Evolutionary conservation across 64 coral and sea anemone genomes (phyloP), one percentile per base, ranked within the genome.

Genomic region (Platygyra sinensis): DNA sequence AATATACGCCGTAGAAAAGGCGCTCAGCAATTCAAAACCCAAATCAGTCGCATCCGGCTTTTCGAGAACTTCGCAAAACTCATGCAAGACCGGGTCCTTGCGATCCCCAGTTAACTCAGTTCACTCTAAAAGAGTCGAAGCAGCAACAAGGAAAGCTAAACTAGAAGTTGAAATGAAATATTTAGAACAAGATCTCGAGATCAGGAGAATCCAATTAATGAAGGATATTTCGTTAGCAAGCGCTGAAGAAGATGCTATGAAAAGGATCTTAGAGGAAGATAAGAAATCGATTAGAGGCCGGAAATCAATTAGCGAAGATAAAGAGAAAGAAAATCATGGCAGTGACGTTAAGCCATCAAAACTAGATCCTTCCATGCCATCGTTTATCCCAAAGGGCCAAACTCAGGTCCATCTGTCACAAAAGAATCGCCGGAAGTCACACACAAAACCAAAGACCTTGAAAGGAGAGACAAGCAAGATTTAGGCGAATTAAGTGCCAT

Each of bases 161-260:
- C 25, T 75, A 60, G 39, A 89, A 46, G 87, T 78, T 22, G 87
- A 89, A 50, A 89, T 89, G 74, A 55, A 77, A 64, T 89, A 46
- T 42, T 33, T 89, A 38, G 87, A 89, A 52, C 52, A 77, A 67
- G 74, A 89, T 31, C 46, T 72, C 29, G 74, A 89, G 30, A 10
- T 67, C 24, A 89, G 57, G 60, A 29, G 28, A 15, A 0, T 88
- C 2, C 86, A 76, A 10, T 59, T 88, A 76, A 28, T 24, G 19
- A 74, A 77, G n/a, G 83, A 86, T 14, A 67, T 86, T 64, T n/a
- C 84, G 0, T 54, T 87, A 72, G 84, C 84, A 3, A 73, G 2
- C 49, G 87, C 55, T 24, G 87, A 78, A 27, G 87, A 89, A 38
- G 60, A 61, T 33, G 85, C 85, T 7, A 76, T 88, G 28, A 88